phyloP scores from a whole-genome alignment of 1,140 invertebrate genomes.

The Phthorimaea operculella region DNA sequence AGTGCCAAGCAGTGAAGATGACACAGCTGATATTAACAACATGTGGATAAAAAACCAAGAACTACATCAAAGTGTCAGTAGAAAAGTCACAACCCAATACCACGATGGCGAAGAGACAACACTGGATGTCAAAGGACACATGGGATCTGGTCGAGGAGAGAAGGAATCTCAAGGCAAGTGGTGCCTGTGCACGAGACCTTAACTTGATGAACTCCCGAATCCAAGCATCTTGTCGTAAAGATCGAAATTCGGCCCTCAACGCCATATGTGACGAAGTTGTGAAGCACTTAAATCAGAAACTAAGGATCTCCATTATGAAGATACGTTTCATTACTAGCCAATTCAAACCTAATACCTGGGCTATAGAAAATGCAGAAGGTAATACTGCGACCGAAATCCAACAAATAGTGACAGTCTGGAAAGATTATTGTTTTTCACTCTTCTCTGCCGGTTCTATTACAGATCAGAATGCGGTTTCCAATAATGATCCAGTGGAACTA shows the following conservation, averaged over 20 bases:
- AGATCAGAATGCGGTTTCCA: neutral
- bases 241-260: too few relatives aligned
- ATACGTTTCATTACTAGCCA: too few relatives aligned
- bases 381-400: too few relatives aligned
- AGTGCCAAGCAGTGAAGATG: too few relatives aligned
- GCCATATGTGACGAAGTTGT: neutral
- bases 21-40: too few relatives aligned
- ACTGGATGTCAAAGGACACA: conserved; percentile 10
- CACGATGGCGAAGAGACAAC: conserved; percentile 13
- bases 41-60: too few relatives aligned
- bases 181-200: neutral
- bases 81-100: too few relatives aligned
- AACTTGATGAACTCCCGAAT: conserved; percentile 7
- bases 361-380: too few relatives aligned
- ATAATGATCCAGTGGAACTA: neutral
- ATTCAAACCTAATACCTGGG: too few relatives aligned
- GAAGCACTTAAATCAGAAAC: neutral
- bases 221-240: conserved; percentile 3
- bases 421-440: neutral
- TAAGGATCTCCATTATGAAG: too few relatives aligned
- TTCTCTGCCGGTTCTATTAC: neutral
- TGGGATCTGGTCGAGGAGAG: conserved; percentile 11
- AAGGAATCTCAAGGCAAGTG: conserved; percentile 1
- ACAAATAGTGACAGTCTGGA: too few relatives aligned
- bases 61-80: too few relatives aligned